Conservation (phyloP, 30 jellyfish, hydroid and myxozoan species). For the Catostylus mosaicus region DNA sequence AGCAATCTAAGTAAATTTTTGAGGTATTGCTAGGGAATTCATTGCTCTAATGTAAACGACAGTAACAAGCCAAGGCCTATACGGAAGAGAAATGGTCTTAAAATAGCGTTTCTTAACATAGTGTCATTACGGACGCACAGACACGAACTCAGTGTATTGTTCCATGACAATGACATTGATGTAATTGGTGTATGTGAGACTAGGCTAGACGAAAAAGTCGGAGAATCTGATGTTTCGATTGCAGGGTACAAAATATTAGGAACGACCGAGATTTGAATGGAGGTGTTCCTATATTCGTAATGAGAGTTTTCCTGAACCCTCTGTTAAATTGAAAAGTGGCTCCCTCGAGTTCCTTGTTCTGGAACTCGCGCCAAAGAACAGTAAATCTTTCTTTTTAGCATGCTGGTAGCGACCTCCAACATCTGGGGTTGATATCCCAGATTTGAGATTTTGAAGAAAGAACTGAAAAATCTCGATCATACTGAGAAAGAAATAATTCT, state of each 20-base stretch:
- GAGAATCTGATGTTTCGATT: not conserved
- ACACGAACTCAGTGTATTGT: slow-evolving; percentile 5
- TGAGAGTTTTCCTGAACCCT: slow-evolving; percentile 27
- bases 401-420: slow-evolving; percentile 72
- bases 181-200: not conserved
- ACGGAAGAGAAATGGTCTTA: slow-evolving; percentile 10
- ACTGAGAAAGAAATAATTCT: slow-evolving; percentile 22
- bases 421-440: slow-evolving; percentile 41
- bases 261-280: slow-evolving; percentile 33
- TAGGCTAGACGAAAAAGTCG: slow-evolving; percentile 1
- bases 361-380: slow-evolving; percentile 29
- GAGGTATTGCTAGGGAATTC: slow-evolving; percentile 30
- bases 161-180: slow-evolving; percentile 25
- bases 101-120: slow-evolving; percentile 21
- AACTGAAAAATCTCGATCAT: slow-evolving; percentile 4
- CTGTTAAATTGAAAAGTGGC: slow-evolving; percentile 6
- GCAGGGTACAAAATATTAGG: slow-evolving; percentile 38
- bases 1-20: slow-evolving; percentile 30
- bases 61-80: slow-evolving; percentile 8
- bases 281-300: slow-evolving; percentile 8
- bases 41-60: slow-evolving; percentile 5
- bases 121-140: slow-evolving; percentile 27
- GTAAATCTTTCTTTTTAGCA: slow-evolving; percentile 32
- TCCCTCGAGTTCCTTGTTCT: slow-evolving; percentile 36
- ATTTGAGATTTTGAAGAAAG: not conserved